Percentiles rank a stretch among this genome's conserved stretches.
Evolutionary conservation across 2,797 vertebrate genomes (phyloP).

Genomic region (Otolemur crassicaudatus): DNA sequence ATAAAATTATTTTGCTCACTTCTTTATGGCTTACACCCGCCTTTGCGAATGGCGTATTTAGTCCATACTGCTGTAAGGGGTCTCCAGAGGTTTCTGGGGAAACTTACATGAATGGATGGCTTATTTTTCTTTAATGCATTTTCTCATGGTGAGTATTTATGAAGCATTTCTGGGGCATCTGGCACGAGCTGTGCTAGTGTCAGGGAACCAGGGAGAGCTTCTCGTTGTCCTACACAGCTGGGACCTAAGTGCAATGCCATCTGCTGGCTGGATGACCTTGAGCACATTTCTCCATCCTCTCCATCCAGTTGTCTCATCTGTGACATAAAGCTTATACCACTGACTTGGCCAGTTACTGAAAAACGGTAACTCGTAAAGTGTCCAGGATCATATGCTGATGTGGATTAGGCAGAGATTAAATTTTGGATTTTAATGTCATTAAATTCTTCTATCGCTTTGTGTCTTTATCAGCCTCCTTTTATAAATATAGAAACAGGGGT

Average conservation of each 20-base stretch:
- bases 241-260: not conserved
- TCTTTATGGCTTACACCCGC: not conserved
- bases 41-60: not conserved
- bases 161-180: not conserved
- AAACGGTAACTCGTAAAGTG: not conserved
- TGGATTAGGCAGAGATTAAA: not conserved
- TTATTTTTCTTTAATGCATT: not conserved
- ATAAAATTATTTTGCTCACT: not conserved
- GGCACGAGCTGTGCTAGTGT: accelerated
- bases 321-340: not conserved
- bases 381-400: not conserved
- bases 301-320: not conserved
- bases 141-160: not conserved
- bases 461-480: not conserved
- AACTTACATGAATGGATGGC: not conserved
- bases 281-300: not conserved
- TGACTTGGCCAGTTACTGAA: not conserved
- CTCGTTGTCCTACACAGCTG: too few relatives aligned
- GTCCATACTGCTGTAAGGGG: not conserved
- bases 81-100: not conserved
- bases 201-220: not conserved
- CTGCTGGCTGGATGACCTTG: not conserved
- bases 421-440: not conserved
- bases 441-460: not conserved
- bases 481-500: not conserved